Percentiles rank a stretch among this genome's conserved stretches.
These are phyloP conservation scores for Neoniphon sammara DNA, from an alignment of 2,797 vertebrate genomes.

Conservation along the genomic window DNA sequence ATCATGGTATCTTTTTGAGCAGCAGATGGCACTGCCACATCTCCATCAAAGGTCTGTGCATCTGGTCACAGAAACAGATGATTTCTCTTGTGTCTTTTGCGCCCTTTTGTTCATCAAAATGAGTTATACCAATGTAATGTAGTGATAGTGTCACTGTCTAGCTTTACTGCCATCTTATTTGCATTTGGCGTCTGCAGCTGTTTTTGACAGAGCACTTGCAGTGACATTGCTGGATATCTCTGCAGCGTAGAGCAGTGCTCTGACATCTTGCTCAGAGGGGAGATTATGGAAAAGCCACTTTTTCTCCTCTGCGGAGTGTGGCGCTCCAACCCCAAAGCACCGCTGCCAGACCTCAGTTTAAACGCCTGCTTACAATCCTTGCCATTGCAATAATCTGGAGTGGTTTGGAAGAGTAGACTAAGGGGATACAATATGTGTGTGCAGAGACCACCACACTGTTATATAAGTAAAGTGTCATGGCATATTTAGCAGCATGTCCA, in stretches of 20 bases:
- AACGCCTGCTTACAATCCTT: constrained; percentile 71
- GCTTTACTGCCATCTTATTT: constrained; percentile 7
- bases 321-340: constrained; percentile 65
- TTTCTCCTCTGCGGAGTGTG: constrained; percentile 58
- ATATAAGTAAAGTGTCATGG: constrained; percentile 61
- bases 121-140: not conserved
- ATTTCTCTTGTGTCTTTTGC: constrained; percentile 8
- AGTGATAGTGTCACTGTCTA: not conserved
- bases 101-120: not conserved
- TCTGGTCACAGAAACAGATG: constrained; percentile 29
- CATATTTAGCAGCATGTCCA: constrained; percentile 53
- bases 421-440: constrained; percentile 61
- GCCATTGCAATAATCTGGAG: constrained; percentile 72
- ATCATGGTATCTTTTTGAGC: constrained; percentile 48
- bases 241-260: constrained; percentile 42
- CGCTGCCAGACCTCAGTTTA: constrained; percentile 75
- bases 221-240: constrained; percentile 41
- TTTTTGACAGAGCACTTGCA: constrained; percentile 37
- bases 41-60: constrained; percentile 29
- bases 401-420: constrained; percentile 66
- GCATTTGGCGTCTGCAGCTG: constrained; percentile 14
- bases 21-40: constrained; percentile 77
- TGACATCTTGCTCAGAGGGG: constrained; percentile 58
- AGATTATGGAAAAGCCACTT: constrained; percentile 66
- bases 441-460: constrained; percentile 63